Evolutionary conservation across 2,888 invertebrate genomes (phyloP).

Genomic region (Arctia plantaginis): DNA sequence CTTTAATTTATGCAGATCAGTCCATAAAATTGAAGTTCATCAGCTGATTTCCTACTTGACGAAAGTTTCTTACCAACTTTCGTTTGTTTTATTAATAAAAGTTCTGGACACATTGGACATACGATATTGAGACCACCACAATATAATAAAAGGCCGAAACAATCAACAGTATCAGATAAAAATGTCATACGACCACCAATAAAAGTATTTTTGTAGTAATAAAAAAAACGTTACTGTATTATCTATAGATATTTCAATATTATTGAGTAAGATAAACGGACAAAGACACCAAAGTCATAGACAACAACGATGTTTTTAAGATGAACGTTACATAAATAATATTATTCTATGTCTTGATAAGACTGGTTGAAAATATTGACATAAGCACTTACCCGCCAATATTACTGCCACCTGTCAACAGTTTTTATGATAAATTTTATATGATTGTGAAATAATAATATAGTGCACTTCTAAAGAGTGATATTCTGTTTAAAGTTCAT

Average conservation of each 20-base stretch:
- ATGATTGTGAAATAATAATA: too few species aligned
- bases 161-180: not conserved
- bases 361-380: not conserved
- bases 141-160: too few species aligned
- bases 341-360: not conserved
- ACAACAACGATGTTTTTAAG: conserved; percentile 2
- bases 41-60: too few species aligned
- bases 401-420: not conserved
- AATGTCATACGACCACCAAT: not conserved
- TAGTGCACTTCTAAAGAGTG: too few species aligned
- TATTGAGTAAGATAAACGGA: conserved; percentile 2
- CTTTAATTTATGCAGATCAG: too few species aligned
- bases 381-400: not conserved
- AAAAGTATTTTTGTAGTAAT: not conserved
- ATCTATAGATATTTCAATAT: not conserved
- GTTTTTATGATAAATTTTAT: not conserved
- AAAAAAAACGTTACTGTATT: not conserved
- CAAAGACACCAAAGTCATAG: not conserved
- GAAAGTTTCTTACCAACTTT: too few species aligned
- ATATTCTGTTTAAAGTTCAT: too few species aligned
- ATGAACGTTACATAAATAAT: not conserved
- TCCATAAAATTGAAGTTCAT: too few species aligned
- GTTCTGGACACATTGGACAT: too few species aligned
- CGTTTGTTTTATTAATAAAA: too few species aligned
- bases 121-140: too few species aligned